Evolutionary conservation across 1,140 invertebrate genomes (phyloP).

Genomic region (Doryteuthis pealeii): DNA sequence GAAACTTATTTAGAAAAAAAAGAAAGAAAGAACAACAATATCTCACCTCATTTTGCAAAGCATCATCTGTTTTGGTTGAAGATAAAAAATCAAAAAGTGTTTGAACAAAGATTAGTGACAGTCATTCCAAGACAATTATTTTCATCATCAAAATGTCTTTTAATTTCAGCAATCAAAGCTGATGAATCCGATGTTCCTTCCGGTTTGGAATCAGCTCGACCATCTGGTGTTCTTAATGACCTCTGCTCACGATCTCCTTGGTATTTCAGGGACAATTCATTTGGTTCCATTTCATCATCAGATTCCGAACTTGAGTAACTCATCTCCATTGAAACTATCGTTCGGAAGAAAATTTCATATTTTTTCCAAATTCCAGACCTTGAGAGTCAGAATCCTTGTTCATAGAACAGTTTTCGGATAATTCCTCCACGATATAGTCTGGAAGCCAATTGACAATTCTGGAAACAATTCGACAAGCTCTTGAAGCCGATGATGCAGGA

Average conservation of each 20-base stretch:
- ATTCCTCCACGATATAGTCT: constrained; percentile 28
- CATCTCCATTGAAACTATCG: constrained; percentile 13
- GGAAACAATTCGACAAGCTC: constrained; percentile 47
- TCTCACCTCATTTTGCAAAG: constrained; percentile 77
- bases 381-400: constrained; percentile 41
- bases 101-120: constrained; percentile 41
- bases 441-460: constrained; percentile 50
- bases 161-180: constrained; percentile 46
- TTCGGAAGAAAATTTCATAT: constrained; percentile 45
- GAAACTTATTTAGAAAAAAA: too few relatives aligned
- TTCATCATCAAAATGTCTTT: constrained; percentile 34
- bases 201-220: not conserved
- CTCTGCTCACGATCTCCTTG: constrained; percentile 3
- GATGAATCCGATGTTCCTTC: not conserved
- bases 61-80: constrained; percentile 64
- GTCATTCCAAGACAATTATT: constrained; percentile 38
- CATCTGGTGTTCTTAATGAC: constrained; percentile 13
- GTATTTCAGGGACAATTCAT: constrained; percentile 61
- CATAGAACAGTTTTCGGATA: constrained; percentile 2
- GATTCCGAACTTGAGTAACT: constrained; percentile 41
- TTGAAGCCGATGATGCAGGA: constrained; percentile 48
- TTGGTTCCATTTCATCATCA: constrained; percentile 48
- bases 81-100: constrained; percentile 54
- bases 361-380: constrained; percentile 49
- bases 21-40: too few relatives aligned